Conservation (phyloP, 2,888 invertebrate species). For the Eupithecia centaureata region DNA sequence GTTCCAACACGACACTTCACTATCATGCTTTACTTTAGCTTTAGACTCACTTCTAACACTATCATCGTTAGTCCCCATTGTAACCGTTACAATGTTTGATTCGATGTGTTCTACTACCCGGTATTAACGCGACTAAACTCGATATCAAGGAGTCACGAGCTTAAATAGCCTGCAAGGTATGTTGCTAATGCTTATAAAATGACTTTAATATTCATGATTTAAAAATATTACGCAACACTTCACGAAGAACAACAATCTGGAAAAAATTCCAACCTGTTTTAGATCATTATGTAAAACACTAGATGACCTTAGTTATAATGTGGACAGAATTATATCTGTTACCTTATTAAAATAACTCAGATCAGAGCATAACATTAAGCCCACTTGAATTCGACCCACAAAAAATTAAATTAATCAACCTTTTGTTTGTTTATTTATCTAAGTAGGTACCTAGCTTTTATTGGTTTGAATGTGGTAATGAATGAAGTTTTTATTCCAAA, state of each 20-base stretch:
- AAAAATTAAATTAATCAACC: neutral
- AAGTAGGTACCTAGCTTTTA: neutral
- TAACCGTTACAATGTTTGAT: conserved; percentile 16
- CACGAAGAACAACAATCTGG: conserved; percentile 47
- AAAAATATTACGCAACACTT: conserved; percentile 60
- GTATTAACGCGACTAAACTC: conserved; percentile 59
- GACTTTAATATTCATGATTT: conserved; percentile 62
- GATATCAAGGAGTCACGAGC: conserved; percentile 47
- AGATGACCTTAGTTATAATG: conserved; percentile 44
- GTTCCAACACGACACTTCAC: conserved; percentile 71
- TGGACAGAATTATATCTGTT: conserved; percentile 16
- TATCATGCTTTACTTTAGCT: conserved; percentile 46
- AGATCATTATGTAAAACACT: conserved; percentile 46
- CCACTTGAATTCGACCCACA: neutral
- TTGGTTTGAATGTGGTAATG: neutral
- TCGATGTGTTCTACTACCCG: conserved; percentile 35
- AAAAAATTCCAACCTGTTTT: conserved; percentile 49
- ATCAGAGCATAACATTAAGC: neutral
- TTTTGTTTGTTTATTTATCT: neutral
- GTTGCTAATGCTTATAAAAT: conserved; percentile 65
- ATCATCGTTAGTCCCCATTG: conserved; percentile 46
- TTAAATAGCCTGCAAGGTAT: conserved; percentile 62
- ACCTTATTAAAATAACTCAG: conserved; percentile 3
- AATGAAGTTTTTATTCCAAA: neutral
- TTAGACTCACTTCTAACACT: conserved; percentile 41